Conservation (phyloP, 2,113 vertebrate genomes). For the Pomatostomus ruficeps region DNA sequence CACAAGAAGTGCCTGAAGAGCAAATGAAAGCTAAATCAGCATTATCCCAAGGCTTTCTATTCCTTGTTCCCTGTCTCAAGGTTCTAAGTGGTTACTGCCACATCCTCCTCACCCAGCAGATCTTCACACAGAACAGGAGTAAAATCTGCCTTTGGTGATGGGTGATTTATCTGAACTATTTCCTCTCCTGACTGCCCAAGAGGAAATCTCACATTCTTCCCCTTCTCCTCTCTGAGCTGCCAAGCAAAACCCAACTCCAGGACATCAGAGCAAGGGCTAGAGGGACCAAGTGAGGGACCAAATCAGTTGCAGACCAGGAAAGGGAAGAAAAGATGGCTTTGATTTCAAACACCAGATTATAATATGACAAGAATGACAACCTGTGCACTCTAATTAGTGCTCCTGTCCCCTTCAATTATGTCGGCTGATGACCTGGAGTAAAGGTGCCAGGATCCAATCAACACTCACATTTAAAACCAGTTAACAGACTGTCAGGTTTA, state of each 20-base stretch:
- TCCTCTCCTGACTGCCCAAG: not conserved
- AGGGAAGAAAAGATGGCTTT: not conserved
- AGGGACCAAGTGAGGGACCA: not conserved
- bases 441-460: not conserved
- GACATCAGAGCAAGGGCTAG: not conserved
- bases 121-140: not conserved
- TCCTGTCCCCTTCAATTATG: not conserved
- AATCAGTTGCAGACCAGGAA: not conserved
- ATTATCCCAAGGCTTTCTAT: not conserved
- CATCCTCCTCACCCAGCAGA: not conserved
- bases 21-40: not conserved
- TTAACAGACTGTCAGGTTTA: not conserved
- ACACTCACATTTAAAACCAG: not conserved
- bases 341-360: not conserved
- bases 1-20: not conserved
- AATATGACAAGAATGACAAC: not conserved
- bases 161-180: conserved; percentile 13
- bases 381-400: not conserved
- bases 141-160: not conserved
- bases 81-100: not conserved
- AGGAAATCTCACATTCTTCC: not conserved
- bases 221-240: not conserved
- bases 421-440: not conserved
- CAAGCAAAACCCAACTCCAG: not conserved
- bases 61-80: not conserved